Conservation (phyloP, 1,140 invertebrate genomes). For the Diorhabda elongata region DNA sequence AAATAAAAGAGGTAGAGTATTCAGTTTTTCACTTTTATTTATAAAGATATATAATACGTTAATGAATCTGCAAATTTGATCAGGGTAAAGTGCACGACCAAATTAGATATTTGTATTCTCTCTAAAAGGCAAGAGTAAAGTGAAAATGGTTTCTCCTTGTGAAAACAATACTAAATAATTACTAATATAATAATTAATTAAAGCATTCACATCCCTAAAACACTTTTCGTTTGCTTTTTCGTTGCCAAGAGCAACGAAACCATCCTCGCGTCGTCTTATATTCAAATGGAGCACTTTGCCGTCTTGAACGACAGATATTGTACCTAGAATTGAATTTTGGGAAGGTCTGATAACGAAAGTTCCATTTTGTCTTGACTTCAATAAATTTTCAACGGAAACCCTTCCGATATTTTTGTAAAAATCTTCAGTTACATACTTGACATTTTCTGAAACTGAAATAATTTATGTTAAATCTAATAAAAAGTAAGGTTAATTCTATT, state of each 20-base stretch:
- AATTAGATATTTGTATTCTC: slow-evolving; percentile 29
- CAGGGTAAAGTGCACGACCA: too few relatives aligned
- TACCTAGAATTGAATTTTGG: slow-evolving; percentile 33
- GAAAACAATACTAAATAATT: slow-evolving; percentile 44
- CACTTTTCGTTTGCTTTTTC: slow-evolving; percentile 41
- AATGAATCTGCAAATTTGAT: too few relatives aligned
- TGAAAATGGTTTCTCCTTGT: slow-evolving; percentile 29
- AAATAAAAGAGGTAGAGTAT: too few relatives aligned
- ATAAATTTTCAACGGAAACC: slow-evolving; percentile 35
- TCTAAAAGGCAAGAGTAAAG: slow-evolving; percentile 45
- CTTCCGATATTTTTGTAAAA: slow-evolving; percentile 41
- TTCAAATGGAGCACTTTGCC: slow-evolving; percentile 41
- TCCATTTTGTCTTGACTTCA: slow-evolving; percentile 38
- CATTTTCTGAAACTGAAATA: slow-evolving; percentile 23
- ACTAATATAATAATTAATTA: slow-evolving; percentile 46
- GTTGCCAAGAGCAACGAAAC: slow-evolving; percentile 37
- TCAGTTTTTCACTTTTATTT: too few relatives aligned
- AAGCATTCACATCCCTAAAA: slow-evolving; percentile 38
- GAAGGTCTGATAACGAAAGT: slow-evolving; percentile 45
- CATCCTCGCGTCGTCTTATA: slow-evolving; percentile 37
- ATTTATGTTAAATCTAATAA: too few relatives aligned
- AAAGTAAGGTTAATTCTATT: too few relatives aligned
- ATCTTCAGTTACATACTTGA: slow-evolving; percentile 29
- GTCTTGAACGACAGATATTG: slow-evolving; percentile 41
- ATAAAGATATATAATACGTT: too few relatives aligned